Base-by-base conservation (phyloP, 2,113 vertebrate species). In the Tachuris rubrigastra region DNA sequence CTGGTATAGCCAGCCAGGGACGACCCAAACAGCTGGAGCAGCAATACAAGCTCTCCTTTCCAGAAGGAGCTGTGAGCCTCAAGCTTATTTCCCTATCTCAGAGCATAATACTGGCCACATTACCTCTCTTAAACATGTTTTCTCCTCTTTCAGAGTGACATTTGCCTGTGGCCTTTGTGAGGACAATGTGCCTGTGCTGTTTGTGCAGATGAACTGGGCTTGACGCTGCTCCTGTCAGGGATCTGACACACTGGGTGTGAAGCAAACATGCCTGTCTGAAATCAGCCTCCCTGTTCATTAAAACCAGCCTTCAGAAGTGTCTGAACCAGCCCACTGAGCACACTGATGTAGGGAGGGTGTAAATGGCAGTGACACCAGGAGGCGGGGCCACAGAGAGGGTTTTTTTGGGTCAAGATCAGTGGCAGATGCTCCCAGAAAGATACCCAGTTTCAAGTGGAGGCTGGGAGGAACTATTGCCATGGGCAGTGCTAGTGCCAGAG, bases 1-100 rank as follows among this genome's bases (percentile, higher is more conserved):
- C 24, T 6, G 3, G 18, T 22, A n/a, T 21, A 56, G 31, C 14
- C 49, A 47, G 0, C 0, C 1, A 44, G 30, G 62, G 46, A 39
- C 10, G n/a, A 58, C 14, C 23, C 24, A 39, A 53, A 59, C 5
- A 72, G 16, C 35, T 60, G 30, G 55, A 88, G 59, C 39, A 85
- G 41, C 22, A 68, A 30, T 4, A 18, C 11, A 30, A 77, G 9
- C 18, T 37, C 20, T 16, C 6, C n/a, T 41, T 73, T 14, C 49
- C 59, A 49, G 59, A 14, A 89, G 76, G 3, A 59, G 12, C 35
- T 68, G 59, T 18, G 41, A 62, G 15, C 46, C 16, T 78, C 50
- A 25, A 39, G 30, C 30, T 69, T 73, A 9, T 74, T 66, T 60
- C 21, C 18, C 27, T 42, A 6, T 14, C 30, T 73, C 42, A 15